Evolutionary conservation across 2,888 invertebrate species (phyloP).

Genomic region (Nemotelus pantherinus): DNA sequence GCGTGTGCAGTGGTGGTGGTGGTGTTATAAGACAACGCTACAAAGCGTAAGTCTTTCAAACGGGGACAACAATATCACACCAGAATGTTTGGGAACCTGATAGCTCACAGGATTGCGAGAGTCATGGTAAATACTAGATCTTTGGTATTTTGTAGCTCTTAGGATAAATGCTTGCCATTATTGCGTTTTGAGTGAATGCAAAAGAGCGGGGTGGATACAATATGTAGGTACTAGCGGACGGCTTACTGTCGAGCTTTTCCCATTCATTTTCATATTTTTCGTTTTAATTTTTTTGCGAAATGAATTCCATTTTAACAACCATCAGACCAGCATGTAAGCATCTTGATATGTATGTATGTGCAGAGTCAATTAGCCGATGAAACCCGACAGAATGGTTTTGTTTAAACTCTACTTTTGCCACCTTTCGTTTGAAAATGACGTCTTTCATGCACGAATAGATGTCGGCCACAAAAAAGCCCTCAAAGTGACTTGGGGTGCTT

Average conservation of each 20-base stretch:
- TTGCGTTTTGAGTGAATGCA: background rate
- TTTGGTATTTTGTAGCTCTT: slow-evolving; percentile 37
- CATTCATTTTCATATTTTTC: background rate
- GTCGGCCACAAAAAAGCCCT: background rate
- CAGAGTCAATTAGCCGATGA: background rate
- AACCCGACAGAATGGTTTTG: background rate
- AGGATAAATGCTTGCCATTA: slow-evolving; percentile 31
- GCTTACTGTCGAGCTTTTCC: background rate
- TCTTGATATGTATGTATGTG: background rate
- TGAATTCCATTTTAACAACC: slow-evolving; percentile 12
- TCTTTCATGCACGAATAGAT: background rate
- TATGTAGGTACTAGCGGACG: background rate
- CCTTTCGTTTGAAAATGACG: background rate
- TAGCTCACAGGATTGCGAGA: slow-evolving; percentile 13
- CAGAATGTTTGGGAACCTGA: background rate
- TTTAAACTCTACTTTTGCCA: background rate
- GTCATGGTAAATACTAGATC: background rate
- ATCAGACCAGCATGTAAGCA: background rate
- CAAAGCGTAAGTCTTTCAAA: background rate
- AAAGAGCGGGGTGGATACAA: background rate
- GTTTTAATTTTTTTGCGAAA: background rate
- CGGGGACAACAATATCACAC: background rate
- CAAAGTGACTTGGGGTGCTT: background rate
- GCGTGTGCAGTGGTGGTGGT: background rate
- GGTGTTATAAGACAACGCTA: background rate